Percentiles rank a stretch among this genome's conserved stretches.
These are phyloP conservation scores for Darevskia mixta DNA, from an alignment of 2,797 vertebrate genomes.

Conservation along the genomic window DNA sequence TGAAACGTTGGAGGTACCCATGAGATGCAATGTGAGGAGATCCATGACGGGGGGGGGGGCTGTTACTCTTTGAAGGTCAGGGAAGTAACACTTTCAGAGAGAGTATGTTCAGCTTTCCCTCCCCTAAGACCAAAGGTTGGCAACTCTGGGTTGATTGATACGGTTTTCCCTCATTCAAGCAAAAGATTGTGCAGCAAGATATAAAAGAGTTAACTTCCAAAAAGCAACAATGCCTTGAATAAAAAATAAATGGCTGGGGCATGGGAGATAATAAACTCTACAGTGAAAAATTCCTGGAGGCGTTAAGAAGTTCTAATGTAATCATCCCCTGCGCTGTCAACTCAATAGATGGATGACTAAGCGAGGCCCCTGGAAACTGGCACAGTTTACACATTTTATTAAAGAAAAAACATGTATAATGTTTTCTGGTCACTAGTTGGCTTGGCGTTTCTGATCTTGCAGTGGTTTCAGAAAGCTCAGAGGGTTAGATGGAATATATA, in stretches of 20 bases:
- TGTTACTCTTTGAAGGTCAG: neutral
- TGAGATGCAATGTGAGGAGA: neutral
- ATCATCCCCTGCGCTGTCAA: slow-evolving; percentile 12
- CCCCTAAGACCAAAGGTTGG: neutral
- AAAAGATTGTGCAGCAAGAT: neutral
- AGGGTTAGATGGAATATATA: neutral
- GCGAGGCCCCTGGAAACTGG: neutral
- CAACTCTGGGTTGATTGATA: too few species aligned
- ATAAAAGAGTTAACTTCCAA: neutral
- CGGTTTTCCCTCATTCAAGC: neutral
- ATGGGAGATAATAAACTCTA: neutral
- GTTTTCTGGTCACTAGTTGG: neutral
- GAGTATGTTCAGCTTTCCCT: neutral
- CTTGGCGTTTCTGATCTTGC: neutral
- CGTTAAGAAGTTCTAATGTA: slow-evolving; percentile 9
- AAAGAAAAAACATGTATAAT: neutral
- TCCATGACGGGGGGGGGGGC: too few species aligned
- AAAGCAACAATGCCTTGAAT: neutral
- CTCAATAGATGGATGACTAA: slow-evolving; percentile 10
- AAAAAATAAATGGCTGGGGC: neutral
- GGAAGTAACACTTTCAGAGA: neutral
- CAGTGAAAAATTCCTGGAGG: slow-evolving; percentile 6
- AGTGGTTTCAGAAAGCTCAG: neutral
- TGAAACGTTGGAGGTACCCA: too few species aligned
- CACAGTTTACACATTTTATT: neutral